Percentiles rank a stretch among this genome's conserved stretches.
Evolutionary conservation across 2,797 vertebrate species (phyloP).

Genomic region (Alfaro cultratus): DNA sequence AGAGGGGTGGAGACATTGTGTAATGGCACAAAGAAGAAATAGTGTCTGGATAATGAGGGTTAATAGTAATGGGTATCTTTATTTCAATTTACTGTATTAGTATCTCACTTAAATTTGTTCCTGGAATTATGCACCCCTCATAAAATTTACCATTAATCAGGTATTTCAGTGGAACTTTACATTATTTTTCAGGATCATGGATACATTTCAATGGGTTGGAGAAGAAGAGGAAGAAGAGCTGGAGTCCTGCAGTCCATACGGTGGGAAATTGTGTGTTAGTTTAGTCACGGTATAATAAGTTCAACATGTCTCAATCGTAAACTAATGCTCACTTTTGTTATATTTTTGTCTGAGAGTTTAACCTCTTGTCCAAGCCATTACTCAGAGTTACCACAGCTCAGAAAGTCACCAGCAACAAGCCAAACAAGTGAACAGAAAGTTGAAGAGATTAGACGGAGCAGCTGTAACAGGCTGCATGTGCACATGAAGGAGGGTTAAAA

Average conservation of each 20-base stretch:
- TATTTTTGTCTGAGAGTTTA: slow-evolving; percentile 10
- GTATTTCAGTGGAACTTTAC: not conserved
- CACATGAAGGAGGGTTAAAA: slow-evolving; percentile 54
- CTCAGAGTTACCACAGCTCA: slow-evolving; percentile 6
- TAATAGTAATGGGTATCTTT: not conserved
- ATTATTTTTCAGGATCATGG: not conserved
- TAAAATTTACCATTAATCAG: not conserved
- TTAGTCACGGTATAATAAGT: not conserved
- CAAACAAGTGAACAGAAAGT: not conserved
- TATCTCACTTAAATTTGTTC: not conserved
- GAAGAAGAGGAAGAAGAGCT: not conserved
- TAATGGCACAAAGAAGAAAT: not conserved
- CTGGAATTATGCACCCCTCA: not conserved
- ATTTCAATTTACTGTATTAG: not conserved
- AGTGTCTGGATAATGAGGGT: not conserved
- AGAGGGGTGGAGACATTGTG: not conserved
- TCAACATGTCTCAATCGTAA: slow-evolving; percentile 2
- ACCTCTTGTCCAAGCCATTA: not conserved
- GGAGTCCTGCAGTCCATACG: not conserved
- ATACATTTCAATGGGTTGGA: not conserved
- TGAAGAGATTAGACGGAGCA: slow-evolving; percentile 5
- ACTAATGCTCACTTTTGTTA: slow-evolving; percentile 6
- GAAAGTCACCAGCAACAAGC: slow-evolving; percentile 7
- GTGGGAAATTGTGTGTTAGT: not conserved
- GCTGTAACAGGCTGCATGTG: not conserved